These are phyloP conservation scores for Nasua narica DNA, from an alignment of 2,797 vertebrate species.

Conservation along the genomic window DNA sequence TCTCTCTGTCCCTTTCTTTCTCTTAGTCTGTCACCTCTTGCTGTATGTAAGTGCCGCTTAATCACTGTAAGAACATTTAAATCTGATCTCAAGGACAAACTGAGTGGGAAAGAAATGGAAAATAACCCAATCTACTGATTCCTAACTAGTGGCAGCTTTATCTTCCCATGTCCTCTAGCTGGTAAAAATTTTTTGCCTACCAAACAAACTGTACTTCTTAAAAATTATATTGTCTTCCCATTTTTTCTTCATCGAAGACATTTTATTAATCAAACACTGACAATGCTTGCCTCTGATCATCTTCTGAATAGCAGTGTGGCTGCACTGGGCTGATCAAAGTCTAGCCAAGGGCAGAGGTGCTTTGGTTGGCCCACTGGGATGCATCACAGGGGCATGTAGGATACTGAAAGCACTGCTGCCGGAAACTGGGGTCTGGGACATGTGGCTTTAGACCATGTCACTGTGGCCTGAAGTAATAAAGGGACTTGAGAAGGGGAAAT, in stretches of 20 bases:
- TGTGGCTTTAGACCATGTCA: background rate
- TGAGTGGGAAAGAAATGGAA: background rate
- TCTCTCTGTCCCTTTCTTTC: slow-evolving; percentile 1
- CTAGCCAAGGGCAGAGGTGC: background rate
- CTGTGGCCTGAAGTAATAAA: background rate
- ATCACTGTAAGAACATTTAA: slow-evolving; percentile 5
- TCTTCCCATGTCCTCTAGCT: background rate
- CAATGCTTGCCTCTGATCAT: background rate
- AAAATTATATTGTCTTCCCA: background rate
- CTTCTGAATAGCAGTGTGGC: background rate
- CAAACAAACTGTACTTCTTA: background rate
- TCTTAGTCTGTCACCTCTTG: background rate
- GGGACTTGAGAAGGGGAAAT: background rate
- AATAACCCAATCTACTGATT: background rate
- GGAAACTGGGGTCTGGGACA: background rate
- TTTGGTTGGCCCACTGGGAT: background rate
- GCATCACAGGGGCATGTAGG: background rate
- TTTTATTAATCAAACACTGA: background rate
- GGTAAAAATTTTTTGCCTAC: background rate
- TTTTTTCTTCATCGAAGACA: background rate
- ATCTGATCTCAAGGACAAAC: background rate
- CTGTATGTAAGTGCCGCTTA: background rate
- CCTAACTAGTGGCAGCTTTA: background rate
- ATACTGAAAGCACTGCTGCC: background rate
- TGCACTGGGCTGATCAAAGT: background rate